Evolutionary conservation across 2,113 vertebrate species (phyloP).

Genomic region (Progne subis): DNA sequence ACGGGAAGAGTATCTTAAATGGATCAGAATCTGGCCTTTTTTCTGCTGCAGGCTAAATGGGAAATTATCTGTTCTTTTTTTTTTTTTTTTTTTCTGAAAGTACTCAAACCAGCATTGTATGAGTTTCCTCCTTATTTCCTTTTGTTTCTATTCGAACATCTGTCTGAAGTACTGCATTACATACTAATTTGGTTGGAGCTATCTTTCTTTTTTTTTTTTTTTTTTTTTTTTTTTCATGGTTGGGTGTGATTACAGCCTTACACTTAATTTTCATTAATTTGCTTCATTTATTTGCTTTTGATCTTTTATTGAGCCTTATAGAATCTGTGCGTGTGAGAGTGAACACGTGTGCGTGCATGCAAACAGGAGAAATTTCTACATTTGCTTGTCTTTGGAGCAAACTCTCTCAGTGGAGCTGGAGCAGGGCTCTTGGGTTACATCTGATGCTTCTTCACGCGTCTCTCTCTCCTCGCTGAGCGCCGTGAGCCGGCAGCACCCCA

Average conservation of each 20-base stretch:
- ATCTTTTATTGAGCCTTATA: neutral
- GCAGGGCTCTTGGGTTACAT: fast-evolving
- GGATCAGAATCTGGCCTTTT: neutral
- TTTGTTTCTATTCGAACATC: slow-evolving; percentile 55
- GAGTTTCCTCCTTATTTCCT: slow-evolving; percentile 58
- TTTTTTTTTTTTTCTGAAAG: slow-evolving; percentile 5
- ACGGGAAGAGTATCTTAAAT: neutral
- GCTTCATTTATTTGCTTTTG: neutral
- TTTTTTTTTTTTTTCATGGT: neutral
- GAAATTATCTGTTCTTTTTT: slow-evolving; percentile 5
- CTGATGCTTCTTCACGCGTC: fast-evolving
- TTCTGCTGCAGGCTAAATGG: slow-evolving; percentile 60
- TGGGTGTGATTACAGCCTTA: slow-evolving; percentile 15
- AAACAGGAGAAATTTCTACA: neutral
- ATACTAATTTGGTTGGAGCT: neutral
- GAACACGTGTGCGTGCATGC: fast-evolving
- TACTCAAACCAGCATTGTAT: slow-evolving; percentile 43
- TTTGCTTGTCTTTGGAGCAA: neutral
- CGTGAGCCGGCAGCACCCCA: fast-evolving
- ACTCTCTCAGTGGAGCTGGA: neutral
- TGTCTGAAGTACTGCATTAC: slow-evolving; percentile 50
- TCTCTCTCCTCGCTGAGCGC: fast-evolving
- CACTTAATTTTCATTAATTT: slow-evolving; percentile 29
- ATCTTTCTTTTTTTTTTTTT: neutral
- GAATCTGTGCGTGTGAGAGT: neutral